These are phyloP conservation scores for Galerucella calmariensis DNA, from an alignment of 2,888 invertebrate genomes.

Conservation along the genomic window DNA sequence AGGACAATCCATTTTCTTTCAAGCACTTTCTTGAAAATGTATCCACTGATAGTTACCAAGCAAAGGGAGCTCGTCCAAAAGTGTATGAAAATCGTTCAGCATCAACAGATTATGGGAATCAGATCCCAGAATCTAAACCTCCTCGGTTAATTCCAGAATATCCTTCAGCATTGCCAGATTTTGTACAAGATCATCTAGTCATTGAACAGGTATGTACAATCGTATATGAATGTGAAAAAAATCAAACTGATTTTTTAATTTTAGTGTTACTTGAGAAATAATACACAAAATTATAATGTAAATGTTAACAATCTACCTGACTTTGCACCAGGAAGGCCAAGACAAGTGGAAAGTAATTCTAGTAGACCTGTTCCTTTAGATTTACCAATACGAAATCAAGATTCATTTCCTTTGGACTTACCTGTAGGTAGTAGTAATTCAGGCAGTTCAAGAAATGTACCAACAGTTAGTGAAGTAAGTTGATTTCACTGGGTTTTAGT, in stretches of 20 bases:
- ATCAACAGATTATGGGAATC: constrained; percentile 61
- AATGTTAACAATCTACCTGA: constrained; percentile 45
- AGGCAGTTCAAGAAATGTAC: constrained; percentile 45
- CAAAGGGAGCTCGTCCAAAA: constrained; percentile 83
- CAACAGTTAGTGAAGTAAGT: constrained; percentile 47
- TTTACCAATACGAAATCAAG: constrained; percentile 58
- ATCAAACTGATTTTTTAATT: background rate
- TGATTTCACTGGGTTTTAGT: background rate
- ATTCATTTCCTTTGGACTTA: constrained; percentile 63
- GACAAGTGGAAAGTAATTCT: constrained; percentile 18
- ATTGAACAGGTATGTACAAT: constrained; percentile 71
- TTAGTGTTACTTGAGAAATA: constrained; percentile 63
- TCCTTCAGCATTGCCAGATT: constrained; percentile 82
- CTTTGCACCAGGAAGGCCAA: constrained; percentile 43
- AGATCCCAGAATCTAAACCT: constrained; percentile 46
- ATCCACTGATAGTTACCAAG: constrained; percentile 74
- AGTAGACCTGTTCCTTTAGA: constrained; percentile 56
- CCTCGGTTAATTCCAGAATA: constrained; percentile 67
- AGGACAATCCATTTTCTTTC: constrained; percentile 86
- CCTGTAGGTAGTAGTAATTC: constrained; percentile 53
- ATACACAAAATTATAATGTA: constrained; percentile 66
- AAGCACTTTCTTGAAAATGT: constrained; percentile 79
- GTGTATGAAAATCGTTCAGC: constrained; percentile 67
- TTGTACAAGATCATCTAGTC: constrained; percentile 89
- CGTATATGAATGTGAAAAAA: constrained; percentile 65